Evolutionary conservation across 2,113 vertebrate species (phyloP).

Genomic region (Campylomormyrus tamandua): DNA sequence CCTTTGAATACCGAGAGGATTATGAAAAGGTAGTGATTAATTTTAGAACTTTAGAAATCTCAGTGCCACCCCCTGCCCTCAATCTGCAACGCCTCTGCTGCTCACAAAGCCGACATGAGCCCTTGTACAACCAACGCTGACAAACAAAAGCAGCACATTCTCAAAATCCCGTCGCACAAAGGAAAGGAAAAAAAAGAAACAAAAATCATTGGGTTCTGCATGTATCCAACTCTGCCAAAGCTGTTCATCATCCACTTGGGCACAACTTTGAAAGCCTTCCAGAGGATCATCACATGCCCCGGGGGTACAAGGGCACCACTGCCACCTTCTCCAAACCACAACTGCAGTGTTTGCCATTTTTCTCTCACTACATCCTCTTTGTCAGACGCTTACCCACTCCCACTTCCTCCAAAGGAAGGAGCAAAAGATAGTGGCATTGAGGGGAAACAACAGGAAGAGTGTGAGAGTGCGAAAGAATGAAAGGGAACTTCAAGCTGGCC

Average conservation of each 20-base stretch:
- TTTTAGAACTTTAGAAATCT: not conserved
- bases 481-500: not conserved
- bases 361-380: conserved; percentile 53
- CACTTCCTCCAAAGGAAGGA: conserved; percentile 60
- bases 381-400: conserved; percentile 61
- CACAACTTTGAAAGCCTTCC: not conserved
- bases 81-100: not conserved
- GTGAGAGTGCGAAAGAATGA: not conserved
- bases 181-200: not conserved
- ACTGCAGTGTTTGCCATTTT: not conserved
- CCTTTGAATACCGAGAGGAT: not conserved
- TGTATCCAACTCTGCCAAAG: not conserved
- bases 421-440: conserved; percentile 8
- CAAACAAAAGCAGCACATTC: not conserved
- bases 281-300: not conserved
- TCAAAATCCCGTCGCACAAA: not conserved
- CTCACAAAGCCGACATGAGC: not conserved
- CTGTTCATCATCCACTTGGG: not conserved
- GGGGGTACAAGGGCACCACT: not conserved
- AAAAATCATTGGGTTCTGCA: not conserved
- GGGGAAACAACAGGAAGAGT: not conserved
- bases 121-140: not conserved
- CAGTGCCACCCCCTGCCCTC: not conserved
- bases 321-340: not conserved
- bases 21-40: not conserved